Evolutionary conservation across 2,888 invertebrate genomes (phyloP).

Genomic region (Chydorus sphaericus): DNA sequence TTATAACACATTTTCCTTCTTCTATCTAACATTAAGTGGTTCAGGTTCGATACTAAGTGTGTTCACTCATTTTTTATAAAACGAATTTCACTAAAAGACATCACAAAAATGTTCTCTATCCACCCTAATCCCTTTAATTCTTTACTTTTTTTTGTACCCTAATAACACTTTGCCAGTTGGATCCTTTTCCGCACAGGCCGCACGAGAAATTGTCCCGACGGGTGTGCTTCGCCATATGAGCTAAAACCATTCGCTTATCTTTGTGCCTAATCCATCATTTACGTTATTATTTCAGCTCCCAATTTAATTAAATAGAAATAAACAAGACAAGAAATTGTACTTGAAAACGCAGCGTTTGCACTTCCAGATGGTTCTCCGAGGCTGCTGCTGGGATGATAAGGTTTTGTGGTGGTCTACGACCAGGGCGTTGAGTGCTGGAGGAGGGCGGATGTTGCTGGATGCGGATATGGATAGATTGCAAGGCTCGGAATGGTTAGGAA

Average conservation of each 20-base stretch:
- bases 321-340: constrained; percentile 35
- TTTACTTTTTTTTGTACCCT: too few species aligned
- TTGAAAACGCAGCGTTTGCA: constrained; percentile 81
- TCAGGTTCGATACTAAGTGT: too few species aligned
- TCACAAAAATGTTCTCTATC: too few species aligned
- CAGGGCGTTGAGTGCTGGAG: neutral
- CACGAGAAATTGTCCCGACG: constrained; percentile 22
- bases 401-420: neutral
- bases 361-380: constrained; percentile 39
- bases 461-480: neutral
- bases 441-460: constrained; percentile 5
- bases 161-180: constrained; percentile 29
- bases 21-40: too few species aligned
- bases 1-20: too few species aligned
- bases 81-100: too few species aligned
- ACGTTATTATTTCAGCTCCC: neutral
- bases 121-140: too few species aligned
- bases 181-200: constrained; percentile 27
- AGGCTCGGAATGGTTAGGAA: neutral
- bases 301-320: neutral
- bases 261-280: constrained; percentile 16
- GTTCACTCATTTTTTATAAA: too few species aligned
- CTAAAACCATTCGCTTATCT: constrained; percentile 17
- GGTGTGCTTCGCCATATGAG: constrained; percentile 19
- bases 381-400: neutral